Conservation (phyloP, 2,888 invertebrate genomes). For the Lamellibrachia satsuma region DNA sequence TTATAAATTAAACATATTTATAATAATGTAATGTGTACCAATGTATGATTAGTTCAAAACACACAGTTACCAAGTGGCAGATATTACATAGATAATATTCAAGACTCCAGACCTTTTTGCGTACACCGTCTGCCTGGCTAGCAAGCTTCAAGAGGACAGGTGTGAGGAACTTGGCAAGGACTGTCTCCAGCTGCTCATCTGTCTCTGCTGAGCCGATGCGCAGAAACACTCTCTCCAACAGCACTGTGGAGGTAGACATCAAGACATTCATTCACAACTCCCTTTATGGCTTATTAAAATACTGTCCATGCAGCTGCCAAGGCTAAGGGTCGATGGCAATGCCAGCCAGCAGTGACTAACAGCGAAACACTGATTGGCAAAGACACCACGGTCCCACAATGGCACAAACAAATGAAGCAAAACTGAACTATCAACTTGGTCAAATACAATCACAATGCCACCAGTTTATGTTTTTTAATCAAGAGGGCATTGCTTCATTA, state of each 20-base stretch:
- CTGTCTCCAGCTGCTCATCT: conserved; percentile 86
- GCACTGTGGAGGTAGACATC: conserved; percentile 53
- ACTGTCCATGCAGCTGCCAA: not conserved
- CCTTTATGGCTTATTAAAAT: not conserved
- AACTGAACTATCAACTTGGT: no score
- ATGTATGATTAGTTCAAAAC: conserved; percentile 20
- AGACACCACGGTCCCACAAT: no score
- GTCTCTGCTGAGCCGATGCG: conserved; percentile 87
- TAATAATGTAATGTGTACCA: not conserved
- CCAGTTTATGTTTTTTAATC: no score
- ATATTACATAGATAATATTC: not conserved
- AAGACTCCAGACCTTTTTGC: conserved; percentile 70
- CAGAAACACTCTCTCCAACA: conserved; percentile 88
- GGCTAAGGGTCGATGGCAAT: no score
- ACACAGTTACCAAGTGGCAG: not conserved
- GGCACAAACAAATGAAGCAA: no score
- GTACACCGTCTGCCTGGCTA: conserved; percentile 85
- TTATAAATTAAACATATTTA: not conserved
- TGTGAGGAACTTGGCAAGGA: conserved; percentile 82
- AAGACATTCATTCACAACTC: conserved; percentile 24
- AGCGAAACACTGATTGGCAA: no score
- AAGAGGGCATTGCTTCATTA: no score
- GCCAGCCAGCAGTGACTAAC: no score
- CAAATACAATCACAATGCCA: no score
- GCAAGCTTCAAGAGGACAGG: conserved; percentile 90